Base-by-base conservation (phyloP, 2,888 invertebrate species). In the Zonitis immaculata region DNA sequence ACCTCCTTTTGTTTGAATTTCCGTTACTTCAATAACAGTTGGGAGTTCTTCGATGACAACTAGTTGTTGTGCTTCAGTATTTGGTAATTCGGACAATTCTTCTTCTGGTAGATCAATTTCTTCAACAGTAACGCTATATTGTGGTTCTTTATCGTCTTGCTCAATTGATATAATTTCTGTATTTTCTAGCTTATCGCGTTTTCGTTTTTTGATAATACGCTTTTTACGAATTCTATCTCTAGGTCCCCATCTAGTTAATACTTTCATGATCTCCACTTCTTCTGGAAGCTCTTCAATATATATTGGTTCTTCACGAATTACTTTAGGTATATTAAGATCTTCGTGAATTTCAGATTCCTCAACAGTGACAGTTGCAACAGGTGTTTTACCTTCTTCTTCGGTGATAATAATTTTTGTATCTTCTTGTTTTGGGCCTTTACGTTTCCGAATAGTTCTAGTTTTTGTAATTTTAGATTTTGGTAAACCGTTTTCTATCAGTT, bases 81-180 rank as follows among this genome's bases (percentile, higher is more conserved):
- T 39, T 39, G 44, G 47, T 6, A 54, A 9, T 14, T 52, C 28
- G 20, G 42, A 9, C 1, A 27, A n/a, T 11, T 49, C 5, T 9
- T 63, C 61, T 18, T 58, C 57, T 51, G 61, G 61, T 42, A 51
- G 5, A 12, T 26, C 8, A 62, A 61, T 53, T 61, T 69, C 66
- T 59, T 67, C 56, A 5, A 70, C 66, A 2, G 59, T 60, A 27
- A 73, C 66, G 28, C 72, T 69, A 44, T 64, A 73, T 48, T 74
- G 65, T 0, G 79, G 79, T 51, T 75, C 67, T 49, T 72, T 66
- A 9, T 73, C 76, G 52, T 77, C 77, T 62, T 76, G 71, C 62
- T 74, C 73, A 32, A 77, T 68, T 16, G 77, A 77, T 46, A 73
- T 67, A 45, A 79, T 78, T 72, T 78, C 75, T 0, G 77, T 73